Evolutionary conservation across 2,888 invertebrate genomes (phyloP), one percentile per base, ranked within the genome.

Genomic region (Timema podura): DNA sequence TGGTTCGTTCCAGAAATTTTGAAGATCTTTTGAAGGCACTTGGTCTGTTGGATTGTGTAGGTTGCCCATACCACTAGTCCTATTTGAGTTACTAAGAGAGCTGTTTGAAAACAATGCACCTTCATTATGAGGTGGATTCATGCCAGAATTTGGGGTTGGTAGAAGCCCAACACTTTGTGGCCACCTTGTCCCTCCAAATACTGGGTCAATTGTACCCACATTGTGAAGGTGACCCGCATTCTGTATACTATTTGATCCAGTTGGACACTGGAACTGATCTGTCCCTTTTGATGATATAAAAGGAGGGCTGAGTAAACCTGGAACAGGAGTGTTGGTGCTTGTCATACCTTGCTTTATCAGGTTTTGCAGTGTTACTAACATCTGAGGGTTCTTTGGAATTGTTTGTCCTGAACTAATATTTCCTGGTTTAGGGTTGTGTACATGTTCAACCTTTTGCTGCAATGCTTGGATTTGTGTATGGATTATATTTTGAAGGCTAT

Each of bases 401-500:
- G 74, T 48, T 66, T 68, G 61, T 48, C 47, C 64, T 10, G 68
- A n/a, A 15, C 64, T 30, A 15, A 59, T 46, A 11, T 59, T 49
- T 9, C 47, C 65, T 54, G 70, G 64, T 16, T 16, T 59, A 48
- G n/a, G 45, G 49, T 57, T 15, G 15, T 74, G 74, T 64, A 69
- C 68, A 68, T 73, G 72, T 59, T 76, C 73, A 65, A 70, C 71
- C 48, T 73, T 75, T 61, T 73, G 78, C 72, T 81, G 80, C n/a
- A 80, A 75, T 61, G 78, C 78, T 72, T 81, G 80, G 46, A 82
- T 81, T 74, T 82, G 82, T 71, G 79, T 79, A 71, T 80, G 75
- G 71, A 81, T 81, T 71, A 81, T 81, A 70, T 79, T 80, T 75
- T 81, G 81, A 30, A 82, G 77, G 74, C 80, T 81, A 73, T 81